phyloP scores from a whole-genome alignment of 2,888 invertebrate species.

The Diachrysia chrysitis region DNA sequence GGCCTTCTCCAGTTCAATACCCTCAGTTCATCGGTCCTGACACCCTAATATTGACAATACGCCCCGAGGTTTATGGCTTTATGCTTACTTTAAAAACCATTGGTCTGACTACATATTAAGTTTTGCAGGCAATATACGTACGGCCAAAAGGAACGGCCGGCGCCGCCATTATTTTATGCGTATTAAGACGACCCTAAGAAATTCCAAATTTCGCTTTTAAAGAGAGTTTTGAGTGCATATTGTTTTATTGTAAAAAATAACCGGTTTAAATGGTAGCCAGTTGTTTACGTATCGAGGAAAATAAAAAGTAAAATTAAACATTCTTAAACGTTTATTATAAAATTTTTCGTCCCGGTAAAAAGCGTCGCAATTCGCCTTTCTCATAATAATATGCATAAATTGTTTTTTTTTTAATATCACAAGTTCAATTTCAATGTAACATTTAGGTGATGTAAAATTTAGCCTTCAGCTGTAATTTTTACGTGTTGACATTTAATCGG shows the following conservation, averaged over 20 bases:
- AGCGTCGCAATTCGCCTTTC: neutral
- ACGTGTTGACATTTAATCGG: conserved; percentile 29
- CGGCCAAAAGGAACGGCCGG: conserved; percentile 20
- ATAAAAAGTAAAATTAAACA: conserved; percentile 18
- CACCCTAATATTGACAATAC: conserved; percentile 76
- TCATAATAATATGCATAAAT: neutral
- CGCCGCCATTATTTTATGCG: conserved; percentile 46
- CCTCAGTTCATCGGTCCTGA: conserved; percentile 62
- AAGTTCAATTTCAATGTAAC: conserved; percentile 11
- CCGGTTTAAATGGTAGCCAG: conserved; percentile 36
- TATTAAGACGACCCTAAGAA: conserved; percentile 44
- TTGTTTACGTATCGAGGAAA: conserved; percentile 24
- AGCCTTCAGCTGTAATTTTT: conserved; percentile 22
- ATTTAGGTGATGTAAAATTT: conserved; percentile 12
- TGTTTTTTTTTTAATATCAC: conserved; percentile 7
- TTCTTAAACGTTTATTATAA: conserved; percentile 10
- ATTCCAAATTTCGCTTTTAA: conserved; percentile 46
- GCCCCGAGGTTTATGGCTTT: conserved; percentile 70
- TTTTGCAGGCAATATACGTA: conserved; percentile 54
- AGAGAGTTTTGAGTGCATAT: conserved; percentile 31
- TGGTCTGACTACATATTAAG: conserved; percentile 52
- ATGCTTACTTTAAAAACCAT: conserved; percentile 60
- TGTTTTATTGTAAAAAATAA: conserved; percentile 51
- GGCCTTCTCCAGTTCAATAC: conserved; percentile 73
- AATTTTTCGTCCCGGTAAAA: conserved; percentile 30